Evolutionary conservation across 2,797 vertebrate species (phyloP), one percentile per base, ranked within the genome.

Genomic region (Melanotaenia pygmaea): DNA sequence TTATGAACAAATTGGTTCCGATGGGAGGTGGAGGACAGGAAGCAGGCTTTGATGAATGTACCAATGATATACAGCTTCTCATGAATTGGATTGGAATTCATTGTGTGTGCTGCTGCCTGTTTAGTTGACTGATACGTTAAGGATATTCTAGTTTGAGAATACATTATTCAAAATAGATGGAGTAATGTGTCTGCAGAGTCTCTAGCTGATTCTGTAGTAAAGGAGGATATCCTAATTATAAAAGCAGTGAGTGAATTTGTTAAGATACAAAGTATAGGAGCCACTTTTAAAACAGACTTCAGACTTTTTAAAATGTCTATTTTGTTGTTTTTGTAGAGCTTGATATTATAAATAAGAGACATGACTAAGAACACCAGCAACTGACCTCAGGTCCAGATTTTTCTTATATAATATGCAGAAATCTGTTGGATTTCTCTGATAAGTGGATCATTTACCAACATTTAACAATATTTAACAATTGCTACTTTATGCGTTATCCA

Each of bases 1-100:
- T 91, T 91, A 88, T 83, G 88, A 89, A 88, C 89, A 92, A 92
- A 93, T 93, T 92, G 91, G 90, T 91, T 93, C 90, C 87, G 83
- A 81, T 90, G 91, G 92, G 91, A 93, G 82, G 89, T 45, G 1
- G 72, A 86, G 84, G 83, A 91, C 90, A 91, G 90, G 87, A 93
- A 89, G 87, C 76, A 9, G 75, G 70, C 85, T 91, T 92, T 92
- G 91, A 92, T 88, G 88, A 91, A 92, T 92, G 89, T 86, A 89
- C 89, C 91, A 89, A 87, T 92, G 89, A 91, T 86, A 87, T 83
- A 66, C 83, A 77, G 77, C 72, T 83, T 84, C 80, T 78, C 34
- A 28, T 62, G 72, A 85, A 82, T 86, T 72, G 74, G 78, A 80
- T 74, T 67, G 53, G 69, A 77, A 65, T 85, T 64, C 56, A 59